These are phyloP conservation scores for Dasysyrphus tricinctus DNA, from an alignment of 2,888 invertebrate species.

Conservation along the genomic window DNA sequence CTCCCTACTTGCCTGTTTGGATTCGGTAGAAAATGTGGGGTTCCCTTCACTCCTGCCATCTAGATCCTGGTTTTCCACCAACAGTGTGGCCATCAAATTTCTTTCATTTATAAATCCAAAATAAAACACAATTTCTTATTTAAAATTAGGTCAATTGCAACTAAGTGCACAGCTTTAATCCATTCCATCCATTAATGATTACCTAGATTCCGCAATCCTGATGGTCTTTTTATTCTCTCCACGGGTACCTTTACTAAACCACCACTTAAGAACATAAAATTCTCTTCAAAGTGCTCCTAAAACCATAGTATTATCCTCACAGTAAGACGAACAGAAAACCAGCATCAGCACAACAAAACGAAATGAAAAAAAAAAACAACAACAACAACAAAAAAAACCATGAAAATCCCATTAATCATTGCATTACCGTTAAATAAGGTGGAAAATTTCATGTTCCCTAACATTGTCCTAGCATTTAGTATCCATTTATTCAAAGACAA, in stretches of 20 bases:
- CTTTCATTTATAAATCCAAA: no score
- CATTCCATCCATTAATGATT: background rate
- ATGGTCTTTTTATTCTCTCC: background rate
- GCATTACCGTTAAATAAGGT: constrained; percentile 81
- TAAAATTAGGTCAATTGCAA: background rate
- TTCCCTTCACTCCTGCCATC: no score
- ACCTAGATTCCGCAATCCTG: background rate
- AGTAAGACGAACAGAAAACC: background rate
- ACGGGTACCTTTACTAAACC: background rate
- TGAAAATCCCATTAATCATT: constrained; percentile 81
- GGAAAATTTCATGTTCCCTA: constrained; percentile 80
- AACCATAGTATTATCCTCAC: constrained; percentile 49
- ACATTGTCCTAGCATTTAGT: constrained; percentile 67
- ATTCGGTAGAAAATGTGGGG: no score
- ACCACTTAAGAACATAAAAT: constrained; percentile 35
- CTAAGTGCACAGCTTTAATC: background rate
- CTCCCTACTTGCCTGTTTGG: no score
- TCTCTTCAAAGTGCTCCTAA: constrained; percentile 33
- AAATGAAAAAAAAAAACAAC: constrained; percentile 21
- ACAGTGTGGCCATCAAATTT: no score
- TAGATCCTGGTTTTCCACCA: no score
- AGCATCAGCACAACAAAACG: constrained; percentile 26
- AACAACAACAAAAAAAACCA: constrained; percentile 75
- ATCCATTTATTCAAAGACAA: constrained; percentile 38
- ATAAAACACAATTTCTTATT: background rate